Conservation (phyloP, 1,140 invertebrate species). For the Eubasilissa regina region DNA sequence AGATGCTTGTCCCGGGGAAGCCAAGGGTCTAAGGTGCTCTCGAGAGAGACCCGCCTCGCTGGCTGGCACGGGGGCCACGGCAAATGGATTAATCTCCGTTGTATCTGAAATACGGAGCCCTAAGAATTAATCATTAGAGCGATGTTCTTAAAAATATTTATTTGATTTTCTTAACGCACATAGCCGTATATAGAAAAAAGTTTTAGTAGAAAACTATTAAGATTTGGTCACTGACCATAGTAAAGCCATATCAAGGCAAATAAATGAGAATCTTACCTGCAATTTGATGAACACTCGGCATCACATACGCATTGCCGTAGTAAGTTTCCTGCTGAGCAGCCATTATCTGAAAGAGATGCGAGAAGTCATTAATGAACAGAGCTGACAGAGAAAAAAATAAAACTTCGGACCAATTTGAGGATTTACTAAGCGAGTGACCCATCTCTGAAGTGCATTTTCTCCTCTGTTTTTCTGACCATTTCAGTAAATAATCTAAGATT, state of each 20-base stretch:
- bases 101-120: constrained; percentile 54
- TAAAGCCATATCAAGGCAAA: background rate
- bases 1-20: constrained; percentile 41
- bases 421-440: too few relatives aligned
- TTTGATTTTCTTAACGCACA: too few relatives aligned
- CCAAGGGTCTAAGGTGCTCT: constrained; percentile 63
- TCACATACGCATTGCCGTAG: constrained; percentile 48
- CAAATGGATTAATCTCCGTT: constrained; percentile 66
- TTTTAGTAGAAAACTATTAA: too few relatives aligned
- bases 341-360: constrained; percentile 60
- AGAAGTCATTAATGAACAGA: background rate
- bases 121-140: constrained; percentile 5
- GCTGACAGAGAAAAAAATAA: background rate
- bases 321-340: constrained; percentile 65
- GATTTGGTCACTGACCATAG: background rate
- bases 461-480: too few relatives aligned
- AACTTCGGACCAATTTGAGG: too few relatives aligned
- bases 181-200: too few relatives aligned
- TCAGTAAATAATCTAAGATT: too few relatives aligned
- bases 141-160: background rate
- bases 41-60: constrained; percentile 55
- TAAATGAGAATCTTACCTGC: constrained; percentile 22
- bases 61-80: constrained; percentile 61
- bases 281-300: constrained; percentile 46
- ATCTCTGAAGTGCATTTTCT: too few relatives aligned